These are phyloP conservation scores for Panagrolaimus sp. DNA, from an alignment of 1,140 invertebrate genomes.

Conservation along the genomic window DNA sequence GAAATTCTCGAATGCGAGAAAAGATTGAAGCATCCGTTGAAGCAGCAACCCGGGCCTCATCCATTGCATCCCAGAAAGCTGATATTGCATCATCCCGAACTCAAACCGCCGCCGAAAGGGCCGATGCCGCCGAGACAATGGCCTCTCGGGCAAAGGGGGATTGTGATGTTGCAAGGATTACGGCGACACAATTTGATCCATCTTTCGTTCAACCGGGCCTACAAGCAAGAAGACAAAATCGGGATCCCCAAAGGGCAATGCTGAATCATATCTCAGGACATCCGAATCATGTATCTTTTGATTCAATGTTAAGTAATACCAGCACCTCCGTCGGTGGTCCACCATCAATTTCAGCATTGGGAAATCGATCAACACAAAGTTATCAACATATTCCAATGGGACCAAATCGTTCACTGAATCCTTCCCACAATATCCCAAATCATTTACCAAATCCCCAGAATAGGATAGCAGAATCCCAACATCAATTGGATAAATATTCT, in stretches of 20 bases:
- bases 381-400: neutral
- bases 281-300: constrained; percentile 46
- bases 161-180: constrained; percentile 81
- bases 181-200: constrained; percentile 89
- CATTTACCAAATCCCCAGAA: neutral
- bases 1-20: constrained; percentile 91
- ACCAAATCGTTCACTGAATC: neutral
- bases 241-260: neutral
- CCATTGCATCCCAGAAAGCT: constrained; percentile 94
- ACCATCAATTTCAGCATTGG: neutral
- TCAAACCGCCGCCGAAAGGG: constrained; percentile 89
- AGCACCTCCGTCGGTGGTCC: neutral
- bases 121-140: constrained; percentile 82
- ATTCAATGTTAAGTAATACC: constrained; percentile 23
- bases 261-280: constrained; percentile 8
- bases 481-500: constrained; percentile 9
- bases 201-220: constrained; percentile 59
- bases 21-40: constrained; percentile 83
- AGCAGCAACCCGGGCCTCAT: constrained; percentile 87
- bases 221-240: neutral
- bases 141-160: constrained; percentile 88
- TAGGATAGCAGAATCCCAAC: neutral
- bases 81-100: constrained; percentile 97
- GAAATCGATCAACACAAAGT: constrained; percentile 3
- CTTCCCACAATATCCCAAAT: too few relatives aligned